phyloP scores from a whole-genome alignment of 2,113 vertebrate species.

The Nicator chloris region DNA sequence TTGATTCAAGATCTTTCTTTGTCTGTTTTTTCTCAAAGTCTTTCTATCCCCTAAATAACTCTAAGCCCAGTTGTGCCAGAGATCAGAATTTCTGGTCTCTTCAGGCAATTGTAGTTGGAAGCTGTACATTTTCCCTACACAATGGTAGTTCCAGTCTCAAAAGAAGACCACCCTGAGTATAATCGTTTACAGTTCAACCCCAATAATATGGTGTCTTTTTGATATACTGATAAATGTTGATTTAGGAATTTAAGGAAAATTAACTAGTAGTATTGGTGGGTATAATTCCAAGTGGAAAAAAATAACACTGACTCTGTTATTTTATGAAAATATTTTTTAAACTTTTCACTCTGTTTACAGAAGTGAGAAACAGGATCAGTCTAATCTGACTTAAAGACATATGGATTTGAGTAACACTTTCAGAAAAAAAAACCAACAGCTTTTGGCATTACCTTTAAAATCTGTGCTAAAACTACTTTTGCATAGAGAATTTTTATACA shows the following conservation, averaged over 20 bases:
- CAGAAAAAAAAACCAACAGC: background rate
- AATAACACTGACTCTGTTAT: background rate
- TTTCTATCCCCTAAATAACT: background rate
- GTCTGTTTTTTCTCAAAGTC: background rate
- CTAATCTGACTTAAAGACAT: background rate
- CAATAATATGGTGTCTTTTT: background rate
- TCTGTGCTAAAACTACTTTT: background rate
- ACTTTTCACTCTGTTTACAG: background rate
- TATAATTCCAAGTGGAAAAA: background rate
- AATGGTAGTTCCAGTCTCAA: background rate
- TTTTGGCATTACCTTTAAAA: background rate
- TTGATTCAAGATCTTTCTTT: background rate
- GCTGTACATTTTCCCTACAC: background rate
- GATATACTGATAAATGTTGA: background rate
- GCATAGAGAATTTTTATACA: background rate
- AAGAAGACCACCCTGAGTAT: background rate
- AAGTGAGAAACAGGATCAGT: background rate
- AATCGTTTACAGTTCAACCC: background rate
- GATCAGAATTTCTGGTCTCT: background rate
- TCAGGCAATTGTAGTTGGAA: background rate
- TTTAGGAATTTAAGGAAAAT: background rate
- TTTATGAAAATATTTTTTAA: background rate
- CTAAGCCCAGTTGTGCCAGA: background rate
- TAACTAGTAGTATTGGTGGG: background rate
- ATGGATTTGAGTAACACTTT: background rate